Evolutionary conservation across 2,888 invertebrate genomes (phyloP), one percentile per base, ranked within the genome.

Genomic region (Apotomis betuletana): DNA sequence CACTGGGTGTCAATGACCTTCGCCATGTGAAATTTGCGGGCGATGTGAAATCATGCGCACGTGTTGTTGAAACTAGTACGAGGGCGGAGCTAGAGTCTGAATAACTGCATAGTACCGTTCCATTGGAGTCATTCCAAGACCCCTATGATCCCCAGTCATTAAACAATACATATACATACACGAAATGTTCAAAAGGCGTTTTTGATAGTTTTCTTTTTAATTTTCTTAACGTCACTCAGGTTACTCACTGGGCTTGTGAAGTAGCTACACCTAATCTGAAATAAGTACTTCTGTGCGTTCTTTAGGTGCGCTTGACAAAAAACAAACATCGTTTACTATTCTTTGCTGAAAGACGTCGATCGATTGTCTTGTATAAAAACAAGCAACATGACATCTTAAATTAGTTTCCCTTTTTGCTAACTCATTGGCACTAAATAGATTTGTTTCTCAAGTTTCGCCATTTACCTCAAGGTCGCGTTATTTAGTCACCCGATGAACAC

Each of bases 11-110:
- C 87, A 83, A 79, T 81, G 85, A 80, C 86, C 87, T 83, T 82
- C 76, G 75, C 76, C 76, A 78, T 81, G 83, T 83, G 81, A 86
- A 86, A 85, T 83, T 82, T 78, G 78, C 78, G 77, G 80, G 79
- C 81, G 78, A 83, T 84, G 81, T 83, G 83, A 85, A 86, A 86
- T 85, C 82, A 79, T 77, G 79, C 80, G 81, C 82, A 83, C 80
- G 80, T 83, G 82, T 81, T 68, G 70, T 75, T 68, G 70, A 77
- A 83, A 81, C 81, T 81, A 77, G 81, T 84, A 81, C 81, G 81
- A 80, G 78, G 80, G 79, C 81, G 75, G 74, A 38, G 58, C 58
- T 72, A 74, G 75, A 69, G 74, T 74, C 75, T 70, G 67, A 59
- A 67, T 63, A 61, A 46, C 57, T 52, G 60, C 57, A 54, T 44